These are phyloP conservation scores for Triplophysa rosa DNA, from an alignment of 2,113 vertebrate species.

Conservation along the genomic window DNA sequence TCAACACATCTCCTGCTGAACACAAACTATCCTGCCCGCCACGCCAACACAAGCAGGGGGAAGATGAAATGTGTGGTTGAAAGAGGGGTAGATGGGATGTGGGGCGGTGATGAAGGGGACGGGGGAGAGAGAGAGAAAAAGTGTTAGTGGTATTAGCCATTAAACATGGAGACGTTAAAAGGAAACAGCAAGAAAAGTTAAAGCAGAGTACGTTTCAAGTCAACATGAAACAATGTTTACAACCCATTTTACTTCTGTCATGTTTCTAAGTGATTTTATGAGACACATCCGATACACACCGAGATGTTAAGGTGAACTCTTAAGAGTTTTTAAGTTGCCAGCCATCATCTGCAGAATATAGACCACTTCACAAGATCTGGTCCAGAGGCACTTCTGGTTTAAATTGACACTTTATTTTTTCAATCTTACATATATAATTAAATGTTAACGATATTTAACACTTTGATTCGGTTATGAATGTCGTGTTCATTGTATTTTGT, in stretches of 20 bases:
- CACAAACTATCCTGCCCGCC: constrained; percentile 85
- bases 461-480: too few relatives aligned
- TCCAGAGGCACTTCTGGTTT: too few relatives aligned
- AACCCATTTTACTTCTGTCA: not conserved
- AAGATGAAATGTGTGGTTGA: constrained; percentile 73
- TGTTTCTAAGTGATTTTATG: too few relatives aligned
- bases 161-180: not conserved
- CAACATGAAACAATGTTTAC: not conserved
- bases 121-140: constrained; percentile 43
- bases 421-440: too few relatives aligned
- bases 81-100: not conserved
- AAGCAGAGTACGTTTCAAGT: constrained; percentile 15
- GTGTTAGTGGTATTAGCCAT: constrained; percentile 31
- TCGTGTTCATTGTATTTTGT: too few relatives aligned
- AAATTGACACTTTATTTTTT: too few relatives aligned
- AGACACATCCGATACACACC: too few relatives aligned
- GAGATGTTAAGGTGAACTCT: too few relatives aligned
- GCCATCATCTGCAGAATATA: too few relatives aligned
- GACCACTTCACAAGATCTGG: too few relatives aligned
- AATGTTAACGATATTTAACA: too few relatives aligned
- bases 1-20: constrained; percentile 74
- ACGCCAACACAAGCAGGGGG: constrained; percentile 73
- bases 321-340: too few relatives aligned
- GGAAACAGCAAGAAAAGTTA: constrained; percentile 18
- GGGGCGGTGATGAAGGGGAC: constrained; percentile 8